These are phyloP conservation scores for Micronycteris hirsuta DNA, from an alignment of 2,113 vertebrate species.

Conservation along the genomic window DNA sequence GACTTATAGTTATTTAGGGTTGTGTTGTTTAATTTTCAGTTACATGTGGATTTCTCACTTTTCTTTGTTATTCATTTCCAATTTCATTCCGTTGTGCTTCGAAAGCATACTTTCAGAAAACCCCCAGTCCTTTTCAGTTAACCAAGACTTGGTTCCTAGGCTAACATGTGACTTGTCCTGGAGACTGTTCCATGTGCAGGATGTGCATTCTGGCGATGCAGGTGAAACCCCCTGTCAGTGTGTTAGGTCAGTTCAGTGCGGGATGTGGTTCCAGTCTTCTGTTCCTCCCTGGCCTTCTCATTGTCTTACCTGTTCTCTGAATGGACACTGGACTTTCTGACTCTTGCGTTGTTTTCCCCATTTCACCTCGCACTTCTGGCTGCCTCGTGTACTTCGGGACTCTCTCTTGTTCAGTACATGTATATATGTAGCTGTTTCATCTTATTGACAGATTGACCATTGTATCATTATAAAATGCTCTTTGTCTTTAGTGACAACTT, in stretches of 20 bases:
- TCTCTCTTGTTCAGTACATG: not conserved
- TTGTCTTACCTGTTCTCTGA: not conserved
- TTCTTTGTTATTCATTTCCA: not conserved
- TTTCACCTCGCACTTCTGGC: not conserved
- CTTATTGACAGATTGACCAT: not conserved
- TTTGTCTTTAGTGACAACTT: not conserved
- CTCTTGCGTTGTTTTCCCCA: not conserved
- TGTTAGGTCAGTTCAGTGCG: not conserved
- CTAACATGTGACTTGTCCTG: not conserved
- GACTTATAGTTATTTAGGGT: no score
- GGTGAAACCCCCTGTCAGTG: not conserved
- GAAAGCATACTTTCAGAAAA: not conserved
- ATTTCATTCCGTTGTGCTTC: not conserved
- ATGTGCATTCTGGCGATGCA: not conserved
- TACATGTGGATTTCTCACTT: not conserved
- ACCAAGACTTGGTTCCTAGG: not conserved
- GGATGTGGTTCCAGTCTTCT: not conserved
- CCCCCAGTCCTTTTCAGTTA: not conserved
- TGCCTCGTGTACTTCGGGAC: not conserved
- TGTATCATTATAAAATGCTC: not conserved
- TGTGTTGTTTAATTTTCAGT: not conserved
- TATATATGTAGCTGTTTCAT: not conserved
- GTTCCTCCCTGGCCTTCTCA: not conserved
- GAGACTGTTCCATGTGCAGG: not conserved
- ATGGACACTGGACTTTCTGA: not conserved